Conservation (phyloP, 1,140 invertebrate genomes). For the Adoxophyes honmai region DNA sequence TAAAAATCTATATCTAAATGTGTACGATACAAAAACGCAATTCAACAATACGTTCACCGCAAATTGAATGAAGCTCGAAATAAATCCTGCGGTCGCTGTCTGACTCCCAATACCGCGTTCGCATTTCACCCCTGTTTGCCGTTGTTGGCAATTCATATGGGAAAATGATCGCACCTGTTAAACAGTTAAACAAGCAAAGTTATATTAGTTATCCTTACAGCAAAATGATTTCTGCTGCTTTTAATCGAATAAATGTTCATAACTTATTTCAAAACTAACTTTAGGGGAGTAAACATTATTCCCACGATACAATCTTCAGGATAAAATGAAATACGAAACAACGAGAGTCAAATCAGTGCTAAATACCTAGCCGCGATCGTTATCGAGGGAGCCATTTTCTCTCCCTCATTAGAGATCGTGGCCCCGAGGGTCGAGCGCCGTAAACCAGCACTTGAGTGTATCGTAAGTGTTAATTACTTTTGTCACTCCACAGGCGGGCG, state of each 20-base stretch:
- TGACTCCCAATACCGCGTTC: slow-evolving; percentile 49
- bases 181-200: slow-evolving; percentile 7
- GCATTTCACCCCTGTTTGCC: slow-evolving; percentile 49
- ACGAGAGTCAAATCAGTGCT: slow-evolving; percentile 39
- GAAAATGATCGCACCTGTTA: slow-evolving; percentile 34
- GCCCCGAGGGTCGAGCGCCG: slow-evolving; percentile 45
- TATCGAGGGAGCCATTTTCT: slow-evolving; percentile 39
- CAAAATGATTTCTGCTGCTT: not conserved
- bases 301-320: not conserved
- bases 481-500: slow-evolving; percentile 57
- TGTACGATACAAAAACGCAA: slow-evolving; percentile 53
- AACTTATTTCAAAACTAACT: not conserved
- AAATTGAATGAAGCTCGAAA: slow-evolving; percentile 71
- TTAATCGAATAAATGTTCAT: not conserved
- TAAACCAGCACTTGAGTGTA: slow-evolving; percentile 60
- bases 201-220: slow-evolving; percentile 1
- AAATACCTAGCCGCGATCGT: slow-evolving; percentile 31
- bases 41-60: slow-evolving; percentile 66
- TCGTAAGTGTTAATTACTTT: slow-evolving; percentile 71
- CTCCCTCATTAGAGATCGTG: slow-evolving; percentile 42
- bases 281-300: too few species aligned
- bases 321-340: slow-evolving; percentile 34
- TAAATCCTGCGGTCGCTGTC: slow-evolving; percentile 68
- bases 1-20: slow-evolving; percentile 23
- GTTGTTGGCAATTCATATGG: slow-evolving; percentile 47